phyloP scores from a whole-genome alignment of 2,888 invertebrate genomes.

The Stenodera caucasica region DNA sequence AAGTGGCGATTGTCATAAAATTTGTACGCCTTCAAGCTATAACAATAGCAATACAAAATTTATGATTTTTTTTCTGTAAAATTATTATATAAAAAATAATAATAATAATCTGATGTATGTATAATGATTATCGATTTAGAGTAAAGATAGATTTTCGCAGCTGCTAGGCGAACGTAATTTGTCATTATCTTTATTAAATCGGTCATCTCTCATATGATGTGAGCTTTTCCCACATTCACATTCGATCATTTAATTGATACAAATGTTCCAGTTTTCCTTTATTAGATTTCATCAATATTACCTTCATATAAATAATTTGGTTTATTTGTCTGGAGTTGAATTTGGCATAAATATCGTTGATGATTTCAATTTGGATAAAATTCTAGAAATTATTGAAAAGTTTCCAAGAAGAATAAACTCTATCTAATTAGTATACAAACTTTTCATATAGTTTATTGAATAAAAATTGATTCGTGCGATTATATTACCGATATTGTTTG shows the following conservation, averaged over 20 bases:
- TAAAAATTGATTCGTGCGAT: too few species aligned
- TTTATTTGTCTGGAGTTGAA: too few species aligned
- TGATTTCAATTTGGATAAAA: too few species aligned
- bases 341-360: too few species aligned
- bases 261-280: neutral
- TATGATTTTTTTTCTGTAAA: neutral
- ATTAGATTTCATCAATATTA: neutral
- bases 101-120: neutral
- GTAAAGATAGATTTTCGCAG: constrained; percentile 3
- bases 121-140: constrained; percentile 7
- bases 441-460: too few species aligned
- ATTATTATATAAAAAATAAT: neutral
- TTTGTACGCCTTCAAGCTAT: neutral
- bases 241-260: constrained; percentile 8
- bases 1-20: constrained; percentile 10
- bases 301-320: too few species aligned
- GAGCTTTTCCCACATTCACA: constrained; percentile 3
- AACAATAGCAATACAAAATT: neutral
- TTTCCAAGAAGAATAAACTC: too few species aligned
- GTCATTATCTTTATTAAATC: constrained; percentile 8
- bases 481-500: too few species aligned
- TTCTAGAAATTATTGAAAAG: too few species aligned
- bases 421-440: too few species aligned
- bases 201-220: neutral
- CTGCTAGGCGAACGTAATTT: constrained; percentile 7